These are phyloP conservation scores for Diarsia rubi DNA, from an alignment of 2,888 invertebrate genomes.

Conservation along the genomic window DNA sequence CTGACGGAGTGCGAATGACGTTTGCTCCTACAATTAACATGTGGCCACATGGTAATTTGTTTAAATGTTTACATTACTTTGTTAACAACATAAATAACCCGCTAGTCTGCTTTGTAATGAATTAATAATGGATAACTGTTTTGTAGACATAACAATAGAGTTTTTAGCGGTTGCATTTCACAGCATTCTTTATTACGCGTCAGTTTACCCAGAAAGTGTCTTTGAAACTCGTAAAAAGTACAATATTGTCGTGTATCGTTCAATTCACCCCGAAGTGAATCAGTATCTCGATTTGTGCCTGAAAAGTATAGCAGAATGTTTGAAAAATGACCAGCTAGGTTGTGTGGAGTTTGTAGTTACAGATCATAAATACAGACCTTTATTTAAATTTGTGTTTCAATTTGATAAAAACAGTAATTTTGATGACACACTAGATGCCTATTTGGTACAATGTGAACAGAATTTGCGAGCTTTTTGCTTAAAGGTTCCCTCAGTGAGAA, in stretches of 20 bases:
- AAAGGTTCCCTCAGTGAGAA: conserved; percentile 87
- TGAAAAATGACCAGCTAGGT: conserved; percentile 87
- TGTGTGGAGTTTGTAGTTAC: conserved; percentile 89
- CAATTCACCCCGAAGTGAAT: conserved; percentile 92
- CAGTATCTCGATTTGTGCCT: conserved; percentile 91
- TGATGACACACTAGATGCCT: conserved; percentile 89
- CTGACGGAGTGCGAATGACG: not conserved
- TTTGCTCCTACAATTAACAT: too few species aligned
- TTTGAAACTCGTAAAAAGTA: conserved; percentile 92
- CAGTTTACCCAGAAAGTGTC: conserved; percentile 92
- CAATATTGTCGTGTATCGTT: conserved; percentile 91
- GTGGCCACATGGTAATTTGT: too few species aligned
- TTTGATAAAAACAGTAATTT: conserved; percentile 73
- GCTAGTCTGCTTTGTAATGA: not conserved
- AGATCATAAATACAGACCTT: conserved; percentile 73
- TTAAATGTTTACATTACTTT: conserved; percentile 12
- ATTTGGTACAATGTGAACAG: conserved; percentile 92
- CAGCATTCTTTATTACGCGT: conserved; percentile 90
- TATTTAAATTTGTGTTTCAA: conserved; percentile 83
- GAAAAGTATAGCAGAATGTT: conserved; percentile 87
- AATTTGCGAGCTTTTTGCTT: conserved; percentile 91
- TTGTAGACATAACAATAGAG: conserved; percentile 91
- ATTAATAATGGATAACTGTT: conserved; percentile 82
- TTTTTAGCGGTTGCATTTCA: conserved; percentile 93
- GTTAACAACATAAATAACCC: too few species aligned